phyloP scores from a whole-genome alignment of 2,888 invertebrate species.

The Leucoptera coffeella region DNA sequence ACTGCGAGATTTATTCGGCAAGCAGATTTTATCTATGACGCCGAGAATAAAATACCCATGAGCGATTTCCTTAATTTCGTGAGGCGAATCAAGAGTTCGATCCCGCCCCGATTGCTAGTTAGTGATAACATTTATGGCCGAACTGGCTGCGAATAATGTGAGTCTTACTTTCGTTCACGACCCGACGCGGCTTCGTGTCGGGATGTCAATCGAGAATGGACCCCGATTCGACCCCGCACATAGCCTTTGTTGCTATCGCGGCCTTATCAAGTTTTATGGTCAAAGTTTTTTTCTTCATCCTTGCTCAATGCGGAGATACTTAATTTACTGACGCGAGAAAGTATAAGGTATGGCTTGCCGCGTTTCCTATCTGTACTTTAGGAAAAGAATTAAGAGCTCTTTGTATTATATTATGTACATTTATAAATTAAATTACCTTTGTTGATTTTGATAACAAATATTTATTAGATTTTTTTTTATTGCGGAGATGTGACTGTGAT shows the following conservation, averaged over 20 bases:
- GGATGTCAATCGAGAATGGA: slow-evolving; percentile 48
- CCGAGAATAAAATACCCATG: slow-evolving; percentile 47
- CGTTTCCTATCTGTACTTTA: too few species aligned
- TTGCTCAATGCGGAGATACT: too few species aligned
- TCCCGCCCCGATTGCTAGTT: slow-evolving; percentile 45
- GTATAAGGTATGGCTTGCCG: too few species aligned
- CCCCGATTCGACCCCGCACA: slow-evolving; percentile 10
- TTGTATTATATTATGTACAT: too few species aligned
- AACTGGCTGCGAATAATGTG: slow-evolving; percentile 19
- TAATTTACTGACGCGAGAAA: too few species aligned
- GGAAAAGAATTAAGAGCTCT: too few species aligned
- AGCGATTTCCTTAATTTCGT: slow-evolving; percentile 54
- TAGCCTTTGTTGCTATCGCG: slow-evolving; percentile 5
- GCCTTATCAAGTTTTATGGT: background rate
- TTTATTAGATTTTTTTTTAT: too few species aligned
- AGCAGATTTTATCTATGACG: slow-evolving; percentile 17
- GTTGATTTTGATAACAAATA: too few species aligned
- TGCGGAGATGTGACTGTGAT: too few species aligned
- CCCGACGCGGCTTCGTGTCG: slow-evolving; percentile 34
- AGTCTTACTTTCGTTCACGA: slow-evolving; percentile 35
- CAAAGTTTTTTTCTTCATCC: too few species aligned
- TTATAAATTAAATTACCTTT: too few species aligned
- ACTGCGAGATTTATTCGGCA: too few species aligned
- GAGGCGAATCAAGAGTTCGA: slow-evolving; percentile 45
- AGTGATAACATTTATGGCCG: slow-evolving; percentile 43